These are phyloP conservation scores for Orientallactaga bullata DNA, from an alignment of 2,113 vertebrate species.

Conservation along the genomic window DNA sequence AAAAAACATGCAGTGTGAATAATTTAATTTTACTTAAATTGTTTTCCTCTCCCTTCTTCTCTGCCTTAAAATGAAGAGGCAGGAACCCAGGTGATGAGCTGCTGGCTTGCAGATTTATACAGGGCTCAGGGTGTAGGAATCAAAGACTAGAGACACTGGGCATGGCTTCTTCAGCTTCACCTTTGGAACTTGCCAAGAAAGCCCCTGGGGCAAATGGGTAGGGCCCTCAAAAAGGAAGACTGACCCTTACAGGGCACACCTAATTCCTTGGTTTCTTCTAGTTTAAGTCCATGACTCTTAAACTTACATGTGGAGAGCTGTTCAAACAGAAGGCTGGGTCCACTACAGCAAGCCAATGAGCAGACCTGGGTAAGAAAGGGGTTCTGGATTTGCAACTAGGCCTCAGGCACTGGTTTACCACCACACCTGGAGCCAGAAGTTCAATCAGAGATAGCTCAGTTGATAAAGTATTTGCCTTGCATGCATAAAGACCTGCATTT, in stretches of 20 bases:
- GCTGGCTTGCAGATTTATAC: not conserved
- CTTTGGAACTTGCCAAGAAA: accelerated
- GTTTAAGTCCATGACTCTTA: not conserved
- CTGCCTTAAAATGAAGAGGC: not conserved
- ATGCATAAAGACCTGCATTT: too few relatives aligned
- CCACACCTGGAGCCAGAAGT: not conserved
- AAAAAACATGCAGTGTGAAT: not conserved
- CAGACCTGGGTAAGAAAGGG: not conserved
- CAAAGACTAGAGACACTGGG: too few relatives aligned
- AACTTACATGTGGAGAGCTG: not conserved
- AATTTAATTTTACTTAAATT: too few relatives aligned
- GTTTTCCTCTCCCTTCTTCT: too few relatives aligned
- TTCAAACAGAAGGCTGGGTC: not conserved
- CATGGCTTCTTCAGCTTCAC: too few relatives aligned
- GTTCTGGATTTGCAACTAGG: accelerated
- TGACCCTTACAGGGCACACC: accelerated
- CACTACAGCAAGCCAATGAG: not conserved
- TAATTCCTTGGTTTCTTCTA: not conserved
- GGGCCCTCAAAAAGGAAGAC: accelerated
- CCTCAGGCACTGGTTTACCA: accelerated
- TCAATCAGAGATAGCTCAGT: too few relatives aligned
- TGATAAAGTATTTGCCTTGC: too few relatives aligned
- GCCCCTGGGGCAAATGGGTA: not conserved
- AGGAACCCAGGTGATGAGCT: accelerated
- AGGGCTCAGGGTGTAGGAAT: not conserved